Base-by-base conservation (phyloP, 1,140 invertebrate genomes). In the Dinoponera quadriceps region DNA sequence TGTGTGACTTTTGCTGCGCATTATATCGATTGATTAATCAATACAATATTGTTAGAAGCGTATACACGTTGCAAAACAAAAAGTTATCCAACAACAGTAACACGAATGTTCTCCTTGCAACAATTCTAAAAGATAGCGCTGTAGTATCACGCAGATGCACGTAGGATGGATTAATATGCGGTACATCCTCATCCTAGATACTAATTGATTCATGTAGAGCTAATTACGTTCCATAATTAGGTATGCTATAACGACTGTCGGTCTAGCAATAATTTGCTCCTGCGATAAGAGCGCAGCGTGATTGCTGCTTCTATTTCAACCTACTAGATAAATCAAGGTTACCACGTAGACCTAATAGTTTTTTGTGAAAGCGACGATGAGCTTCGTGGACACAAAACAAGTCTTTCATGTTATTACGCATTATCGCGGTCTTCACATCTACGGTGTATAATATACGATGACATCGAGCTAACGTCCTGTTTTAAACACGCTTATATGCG, bases 161-260 rank as follows among this genome's bases (percentile, higher is more conserved):
- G 71, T 38, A 66, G 62, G 51, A 84, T 78, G 44, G 62, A 71
- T 80, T 71, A 59, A 27, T 55, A 25, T 44, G 27, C 16, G 55
- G 27, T 44, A 55, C 74, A 66, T 77, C 75, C 48, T 9, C 59
- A 29, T 60, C 54, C 59, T 48, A 20, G 38, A 65, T 84, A 83
- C 54, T 87, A 87, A 87, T 87, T 87, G 85, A 87, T 86, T 86
- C 57, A 55, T 49, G 49, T 75, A 54, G 38, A 48, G 60, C 77
- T 78, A 88, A 88, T 88, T 74, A 74, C 78, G 66, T 55, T 72
- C 72, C 73, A 85, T 83, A 88, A 88, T 88, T 88, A 88, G 87
- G 22, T 83, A 44, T 11, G 60, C 27, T 85, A 74, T 74, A 78
- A 27, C 55, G 73, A 57, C 51, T 18, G 14, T 44, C 38, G 48